Evolutionary conservation across 1,140 invertebrate genomes (phyloP), one percentile per base, ranked within the genome.

Genomic region (Hylaeus volcanicus): DNA sequence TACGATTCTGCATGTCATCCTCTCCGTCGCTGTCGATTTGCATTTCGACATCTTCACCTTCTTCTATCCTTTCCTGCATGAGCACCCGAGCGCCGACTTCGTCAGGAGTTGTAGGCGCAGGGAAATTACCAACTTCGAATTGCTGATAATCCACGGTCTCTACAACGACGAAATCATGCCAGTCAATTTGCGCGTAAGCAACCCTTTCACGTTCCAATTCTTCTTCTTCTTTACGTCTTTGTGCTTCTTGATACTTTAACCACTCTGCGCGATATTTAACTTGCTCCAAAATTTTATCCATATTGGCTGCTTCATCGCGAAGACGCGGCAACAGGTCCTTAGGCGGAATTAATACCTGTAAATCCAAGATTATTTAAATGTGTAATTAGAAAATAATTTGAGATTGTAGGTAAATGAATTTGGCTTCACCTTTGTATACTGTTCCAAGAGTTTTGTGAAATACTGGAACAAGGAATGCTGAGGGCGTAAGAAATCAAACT

Each of bases 151-250:
- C 99, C 0, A 99, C 99, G 0, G 99, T 99, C 93, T 99, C 99
- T 0, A 99, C 99, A 0, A 99, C 98, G 2, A 99, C 99, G 94
- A 99, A 99, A 93, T 99, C 99, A 91, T 99, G 99, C 99, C 99
- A 99, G 92, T 99, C 99, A 85, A 99, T 99, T 89, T 98, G 98
- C 3, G 98, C 98, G 92, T 99, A 99, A 0, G 98, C 98, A 53
- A 99, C 96, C 93, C 98, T 95, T 93, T 99, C 99, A 58, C 97
- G 95, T 92, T 99, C 99, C 26, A 98, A 95, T 88, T 98, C 97
- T 88, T 99, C 98, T 91, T 99, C 98, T 92, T 99, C 98, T 81
- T 97, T 97, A 1, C 97, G 95, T 72, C 96, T 96, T 89, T 99
- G 97, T 15, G 97, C 96, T 89, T 99, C 98, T 92, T 99, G 97